These are phyloP conservation scores for Leptopilina syphax DNA, from an alignment of 2,888 invertebrate genomes.

Conservation along the genomic window DNA sequence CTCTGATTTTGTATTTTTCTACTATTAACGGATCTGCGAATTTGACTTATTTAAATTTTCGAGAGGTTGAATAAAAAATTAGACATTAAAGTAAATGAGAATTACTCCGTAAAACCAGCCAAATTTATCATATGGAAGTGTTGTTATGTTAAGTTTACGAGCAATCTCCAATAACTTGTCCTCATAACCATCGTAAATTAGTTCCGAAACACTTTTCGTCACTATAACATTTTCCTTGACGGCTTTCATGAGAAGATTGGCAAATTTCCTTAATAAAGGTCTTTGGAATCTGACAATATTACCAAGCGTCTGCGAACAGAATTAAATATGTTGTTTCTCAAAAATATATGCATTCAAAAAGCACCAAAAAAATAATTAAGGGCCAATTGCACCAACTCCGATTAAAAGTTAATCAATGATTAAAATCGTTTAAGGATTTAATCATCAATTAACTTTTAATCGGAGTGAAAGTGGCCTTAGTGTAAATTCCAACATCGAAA, in stretches of 20 bases:
- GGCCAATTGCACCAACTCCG: too few species aligned
- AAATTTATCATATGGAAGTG: slow-evolving; percentile 86
- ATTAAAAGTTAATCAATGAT: too few species aligned
- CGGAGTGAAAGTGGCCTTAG: too few species aligned
- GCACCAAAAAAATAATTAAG: too few species aligned
- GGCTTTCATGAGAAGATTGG: slow-evolving; percentile 80
- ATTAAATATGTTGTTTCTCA: too few species aligned
- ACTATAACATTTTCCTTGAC: slow-evolving; percentile 79
- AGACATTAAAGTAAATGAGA: slow-evolving; percentile 53
- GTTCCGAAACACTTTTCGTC: slow-evolving; percentile 82
- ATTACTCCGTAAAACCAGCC: slow-evolving; percentile 90
- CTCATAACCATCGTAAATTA: slow-evolving; percentile 89
- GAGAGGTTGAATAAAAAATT: neutral
- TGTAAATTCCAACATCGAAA: too few species aligned
- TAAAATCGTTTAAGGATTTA: too few species aligned
- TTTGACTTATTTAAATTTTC: slow-evolving; percentile 10
- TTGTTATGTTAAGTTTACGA: slow-evolving; percentile 78
- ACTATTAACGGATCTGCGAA: too few species aligned
- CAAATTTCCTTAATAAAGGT: slow-evolving; percentile 75
- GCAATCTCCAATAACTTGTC: slow-evolving; percentile 83
- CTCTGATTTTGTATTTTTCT: too few species aligned
- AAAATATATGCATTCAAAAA: neutral
- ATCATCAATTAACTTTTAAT: too few species aligned
- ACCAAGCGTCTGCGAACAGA: slow-evolving; percentile 80
- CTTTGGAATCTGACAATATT: slow-evolving; percentile 79